A percentile compares a stretch with the other conserved stretches of the same genome.
phyloP scores from a whole-genome alignment of 2,888 invertebrate species.

The Seira musarum region DNA sequence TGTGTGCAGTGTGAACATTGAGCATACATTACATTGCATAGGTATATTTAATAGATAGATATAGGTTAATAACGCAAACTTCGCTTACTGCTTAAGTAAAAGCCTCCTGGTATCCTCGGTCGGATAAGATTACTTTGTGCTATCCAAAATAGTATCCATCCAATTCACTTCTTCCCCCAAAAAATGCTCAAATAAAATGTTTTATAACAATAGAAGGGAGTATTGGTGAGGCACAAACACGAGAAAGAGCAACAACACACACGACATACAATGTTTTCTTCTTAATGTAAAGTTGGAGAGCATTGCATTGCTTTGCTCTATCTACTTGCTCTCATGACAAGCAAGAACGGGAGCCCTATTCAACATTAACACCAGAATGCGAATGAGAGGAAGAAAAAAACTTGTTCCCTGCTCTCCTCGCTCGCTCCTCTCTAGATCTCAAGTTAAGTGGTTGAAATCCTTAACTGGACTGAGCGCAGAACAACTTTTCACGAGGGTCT shows the following conservation, averaged over 20 bases:
- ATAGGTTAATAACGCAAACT: conserved; percentile 6
- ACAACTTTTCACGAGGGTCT: conserved; percentile 53
- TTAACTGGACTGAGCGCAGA: conserved; percentile 59
- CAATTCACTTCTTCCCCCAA: background rate
- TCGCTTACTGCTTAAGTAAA: conserved; percentile 46
- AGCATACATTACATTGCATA: background rate
- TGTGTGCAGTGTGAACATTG: background rate
- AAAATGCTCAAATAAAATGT: background rate
- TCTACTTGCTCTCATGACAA: no score
- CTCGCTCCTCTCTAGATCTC: conserved; percentile 2
- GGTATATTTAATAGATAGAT: conserved; percentile 13
- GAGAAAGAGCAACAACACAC: conserved; percentile 14
- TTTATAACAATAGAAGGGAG: conserved; percentile 1
- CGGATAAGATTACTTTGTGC: conserved; percentile 52
- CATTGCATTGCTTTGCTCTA: no score
- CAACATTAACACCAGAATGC: no score
- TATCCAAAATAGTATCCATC: conserved; percentile 2
- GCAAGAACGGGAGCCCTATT: no score
- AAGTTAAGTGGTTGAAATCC: conserved; percentile 55
- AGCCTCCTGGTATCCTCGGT: conserved; percentile 24
- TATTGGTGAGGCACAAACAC: conserved; percentile 31
- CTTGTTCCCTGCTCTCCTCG: background rate
- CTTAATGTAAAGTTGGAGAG: background rate
- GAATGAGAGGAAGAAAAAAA: background rate
- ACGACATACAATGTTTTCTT: background rate